Evolutionary conservation across 2,888 invertebrate genomes (phyloP).

Genomic region (Dromius quadrimaculatus): DNA sequence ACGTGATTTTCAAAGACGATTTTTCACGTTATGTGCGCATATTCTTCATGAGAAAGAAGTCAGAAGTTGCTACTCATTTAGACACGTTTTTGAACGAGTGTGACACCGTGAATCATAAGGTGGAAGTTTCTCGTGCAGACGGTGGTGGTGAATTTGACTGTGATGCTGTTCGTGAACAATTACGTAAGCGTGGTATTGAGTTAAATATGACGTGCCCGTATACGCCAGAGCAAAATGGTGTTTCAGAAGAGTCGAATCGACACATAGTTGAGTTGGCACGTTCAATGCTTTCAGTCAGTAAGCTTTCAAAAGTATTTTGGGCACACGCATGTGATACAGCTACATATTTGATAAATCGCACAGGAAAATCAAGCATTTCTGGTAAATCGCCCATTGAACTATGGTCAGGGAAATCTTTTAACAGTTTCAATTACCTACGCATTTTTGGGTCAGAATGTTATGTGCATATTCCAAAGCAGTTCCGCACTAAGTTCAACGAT

Average conservation of each 20-base stretch:
- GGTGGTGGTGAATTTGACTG: conserved; percentile 39
- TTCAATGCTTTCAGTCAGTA: conserved; percentile 50
- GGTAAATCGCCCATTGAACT: conserved; percentile 54
- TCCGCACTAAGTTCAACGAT: conserved; percentile 58
- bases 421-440: conserved; percentile 44
- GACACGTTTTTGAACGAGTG: conserved; percentile 56
- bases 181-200: conserved; percentile 18
- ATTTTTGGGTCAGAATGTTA: conserved; percentile 10
- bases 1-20: conserved; percentile 56
- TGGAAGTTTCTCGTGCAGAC: conserved; percentile 55
- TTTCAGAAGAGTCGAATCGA: conserved; percentile 36
- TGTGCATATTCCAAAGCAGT: conserved; percentile 49
- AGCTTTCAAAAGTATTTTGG: conserved; percentile 48
- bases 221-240: conserved; percentile 31
- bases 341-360: conserved; percentile 53
- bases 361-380: conserved; percentile 51
- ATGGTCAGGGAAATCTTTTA: conserved; percentile 43
- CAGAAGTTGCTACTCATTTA: conserved; percentile 52
- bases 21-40: conserved; percentile 54
- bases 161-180: not conserved
- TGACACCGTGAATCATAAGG: conserved; percentile 55
- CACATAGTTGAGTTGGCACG: conserved; percentile 41
- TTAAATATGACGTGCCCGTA: conserved; percentile 38
- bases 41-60: conserved; percentile 55
- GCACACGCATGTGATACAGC: conserved; percentile 43